Base-by-base conservation (phyloP, 2,888 invertebrate genomes). In the Punctoribates punctum region DNA sequence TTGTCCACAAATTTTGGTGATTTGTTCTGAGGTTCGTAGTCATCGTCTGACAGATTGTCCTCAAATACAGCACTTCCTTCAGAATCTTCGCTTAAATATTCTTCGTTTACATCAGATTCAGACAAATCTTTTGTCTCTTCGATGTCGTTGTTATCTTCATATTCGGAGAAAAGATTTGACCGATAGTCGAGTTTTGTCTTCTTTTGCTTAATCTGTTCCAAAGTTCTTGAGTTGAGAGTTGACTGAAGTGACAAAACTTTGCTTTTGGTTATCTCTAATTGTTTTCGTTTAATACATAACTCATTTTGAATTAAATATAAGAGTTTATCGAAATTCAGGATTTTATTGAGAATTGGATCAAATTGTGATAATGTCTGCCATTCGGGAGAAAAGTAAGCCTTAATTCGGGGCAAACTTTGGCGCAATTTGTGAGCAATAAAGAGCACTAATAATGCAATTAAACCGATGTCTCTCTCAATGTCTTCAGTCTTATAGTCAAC, bases 311-410 rank as follows among this genome's bases (percentile, higher is more conserved):
- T 38, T 23, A 70, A 42, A 34, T 70, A 20, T 23, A 70, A 70
- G 17, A 70, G n/a, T 42, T 70, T 70, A 4, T 70, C 70, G 13
- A 20, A 70, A 70, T 70, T 70, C 3, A 46, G 3, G 20, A 42
- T 4, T 11, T 29, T 11, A 42, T 70, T 38, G 13, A 70, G 46
- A 4, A 13, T 9, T 42, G 38, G 5, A n/a, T 70, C 70, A 20
- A 70, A 70, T 20, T 42, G 70, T 8, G 70, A 38, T 70, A 70
- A 70, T 70, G 38, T 46, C 42, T 70, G 70, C 70, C 70, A 70
- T 42, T 70, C 70, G 46, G 70, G 70, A 13, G 20, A 23, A 70
- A 70, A 70, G 25, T 70, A 70, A 23, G 70, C 70, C 6, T 70
- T 70, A 70, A 70, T 70, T 42, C 70, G 38, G 3, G 70, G 70